Conservation (phyloP, 2,888 invertebrate genomes). For the Lapara coniferarum region DNA sequence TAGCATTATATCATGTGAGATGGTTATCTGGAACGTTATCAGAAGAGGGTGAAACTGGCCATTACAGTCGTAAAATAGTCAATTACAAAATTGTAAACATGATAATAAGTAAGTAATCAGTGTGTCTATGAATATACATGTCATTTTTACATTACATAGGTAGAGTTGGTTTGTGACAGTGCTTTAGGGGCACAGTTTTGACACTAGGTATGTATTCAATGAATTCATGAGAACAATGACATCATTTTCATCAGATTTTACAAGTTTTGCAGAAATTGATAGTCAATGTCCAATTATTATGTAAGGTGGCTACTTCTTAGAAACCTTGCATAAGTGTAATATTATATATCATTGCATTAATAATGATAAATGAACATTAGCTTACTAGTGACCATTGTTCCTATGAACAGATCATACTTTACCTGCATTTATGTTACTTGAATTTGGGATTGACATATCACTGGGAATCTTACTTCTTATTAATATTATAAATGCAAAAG, state of each 20-base stretch:
- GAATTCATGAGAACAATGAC: background rate
- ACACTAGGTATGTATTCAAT: background rate
- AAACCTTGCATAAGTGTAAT: background rate
- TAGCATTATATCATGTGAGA: no score
- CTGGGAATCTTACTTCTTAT: no score
- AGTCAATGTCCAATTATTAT: no score
- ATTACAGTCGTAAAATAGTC: background rate
- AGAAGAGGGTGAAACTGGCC: no score
- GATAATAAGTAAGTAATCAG: constrained; percentile 3
- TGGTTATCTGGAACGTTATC: no score
- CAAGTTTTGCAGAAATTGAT: background rate
- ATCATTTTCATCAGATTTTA: constrained; percentile 5
- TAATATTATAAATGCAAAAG: no score
- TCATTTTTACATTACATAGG: background rate
- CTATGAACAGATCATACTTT: no score
- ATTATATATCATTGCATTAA: no score
- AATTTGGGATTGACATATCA: no score
- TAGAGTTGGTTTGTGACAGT: background rate
- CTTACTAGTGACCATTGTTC: no score
- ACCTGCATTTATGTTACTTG: no score
- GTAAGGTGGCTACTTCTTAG: background rate
- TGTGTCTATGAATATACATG: background rate
- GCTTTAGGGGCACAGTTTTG: background rate
- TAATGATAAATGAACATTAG: no score
- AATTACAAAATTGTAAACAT: background rate